Evolutionary conservation across 2,797 vertebrate genomes (phyloP).

Genomic region (Euthynnus affinis): DNA sequence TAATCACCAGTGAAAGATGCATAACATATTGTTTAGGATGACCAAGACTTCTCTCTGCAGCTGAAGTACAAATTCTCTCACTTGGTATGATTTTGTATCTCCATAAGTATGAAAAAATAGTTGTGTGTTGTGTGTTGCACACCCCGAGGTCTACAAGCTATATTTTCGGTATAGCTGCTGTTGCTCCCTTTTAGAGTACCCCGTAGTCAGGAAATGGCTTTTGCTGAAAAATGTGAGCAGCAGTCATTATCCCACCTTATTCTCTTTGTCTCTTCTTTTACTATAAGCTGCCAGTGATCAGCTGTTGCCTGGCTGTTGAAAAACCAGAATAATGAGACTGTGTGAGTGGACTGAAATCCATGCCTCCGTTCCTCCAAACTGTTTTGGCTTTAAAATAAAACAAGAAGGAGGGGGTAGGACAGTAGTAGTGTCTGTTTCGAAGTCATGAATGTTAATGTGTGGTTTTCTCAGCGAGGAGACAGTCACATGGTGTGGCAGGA

Average conservation of each 20-base stretch:
- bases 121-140: constrained; percentile 28
- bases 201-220: constrained; percentile 30
- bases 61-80: constrained; percentile 5
- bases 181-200: constrained; percentile 14
- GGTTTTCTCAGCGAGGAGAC: constrained; percentile 59
- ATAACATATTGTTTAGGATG: constrained; percentile 55
- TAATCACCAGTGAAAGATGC: constrained; percentile 44
- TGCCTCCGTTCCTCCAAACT: constrained; percentile 44
- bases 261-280: constrained; percentile 17
- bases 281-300: constrained; percentile 50
- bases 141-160: constrained; percentile 25
- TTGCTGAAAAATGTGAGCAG: constrained; percentile 53
- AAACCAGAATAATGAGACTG: constrained; percentile 67
- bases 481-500: constrained; percentile 75
- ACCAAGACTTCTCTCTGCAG: constrained; percentile 50
- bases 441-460: constrained; percentile 64
- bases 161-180: constrained; percentile 23
- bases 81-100: neutral
- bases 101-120: neutral
- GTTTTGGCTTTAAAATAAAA: constrained; percentile 40
- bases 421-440: constrained; percentile 60
- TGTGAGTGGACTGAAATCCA: constrained; percentile 54
- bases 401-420: neutral
- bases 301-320: constrained; percentile 50
- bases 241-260: constrained; percentile 50